Conservation (phyloP, 2,113 vertebrate genomes). For the Notothenia rossii region DNA sequence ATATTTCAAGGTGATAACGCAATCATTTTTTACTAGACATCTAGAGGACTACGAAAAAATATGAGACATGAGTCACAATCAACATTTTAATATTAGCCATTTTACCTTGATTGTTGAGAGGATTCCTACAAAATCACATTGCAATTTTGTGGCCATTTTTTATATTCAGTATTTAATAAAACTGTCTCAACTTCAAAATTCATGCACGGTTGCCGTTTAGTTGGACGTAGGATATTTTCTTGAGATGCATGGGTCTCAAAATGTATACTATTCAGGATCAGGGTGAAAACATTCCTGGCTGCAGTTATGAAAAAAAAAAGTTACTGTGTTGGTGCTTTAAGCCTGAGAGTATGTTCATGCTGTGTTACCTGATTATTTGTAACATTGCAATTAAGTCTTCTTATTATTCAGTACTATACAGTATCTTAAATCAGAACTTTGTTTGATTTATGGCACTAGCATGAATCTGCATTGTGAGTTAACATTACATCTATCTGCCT, state of each 20-base stretch:
- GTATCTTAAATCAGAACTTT: slow-evolving; percentile 14
- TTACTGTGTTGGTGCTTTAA: too few relatives aligned
- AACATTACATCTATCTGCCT: slow-evolving; percentile 50
- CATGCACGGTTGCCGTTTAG: background rate
- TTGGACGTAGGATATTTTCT: too few relatives aligned
- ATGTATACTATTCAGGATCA: background rate
- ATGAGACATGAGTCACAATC: too few relatives aligned
- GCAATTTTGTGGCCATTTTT: background rate
- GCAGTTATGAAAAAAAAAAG: background rate
- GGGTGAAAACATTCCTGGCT: background rate
- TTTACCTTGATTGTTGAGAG: background rate
- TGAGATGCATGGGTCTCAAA: too few relatives aligned
- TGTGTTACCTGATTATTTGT: slow-evolving; percentile 29
- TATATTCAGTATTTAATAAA: background rate
- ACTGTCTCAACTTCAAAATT: background rate
- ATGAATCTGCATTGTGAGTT: slow-evolving; percentile 44
- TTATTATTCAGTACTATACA: background rate
- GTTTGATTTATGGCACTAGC: slow-evolving; percentile 29
- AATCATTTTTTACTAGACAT: too few relatives aligned
- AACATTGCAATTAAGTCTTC: background rate
- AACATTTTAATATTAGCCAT: background rate
- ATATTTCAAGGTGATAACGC: too few relatives aligned
- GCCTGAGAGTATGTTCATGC: slow-evolving; percentile 21
- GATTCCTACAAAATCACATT: background rate
- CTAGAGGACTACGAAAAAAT: too few relatives aligned